Base-by-base conservation (phyloP, 2,113 vertebrate genomes). In the Arothron firmamentum region DNA sequence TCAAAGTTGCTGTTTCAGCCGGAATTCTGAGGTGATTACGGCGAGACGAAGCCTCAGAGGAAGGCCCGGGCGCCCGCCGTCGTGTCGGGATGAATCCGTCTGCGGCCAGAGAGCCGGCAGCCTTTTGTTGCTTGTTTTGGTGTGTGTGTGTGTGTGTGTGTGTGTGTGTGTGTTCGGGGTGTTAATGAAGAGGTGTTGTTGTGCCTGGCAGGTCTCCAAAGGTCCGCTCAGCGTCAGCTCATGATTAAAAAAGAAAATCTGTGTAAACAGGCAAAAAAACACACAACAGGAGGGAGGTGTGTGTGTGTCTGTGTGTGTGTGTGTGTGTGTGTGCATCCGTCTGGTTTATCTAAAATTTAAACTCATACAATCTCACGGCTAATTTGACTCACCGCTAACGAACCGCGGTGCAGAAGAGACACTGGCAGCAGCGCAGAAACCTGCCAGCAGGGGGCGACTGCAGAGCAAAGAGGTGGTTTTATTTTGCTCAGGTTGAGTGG, bases 1-100 rank as follows among this genome's bases (percentile, higher is more conserved):
- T 55, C 79, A 73, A 75, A 80, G 62, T 65, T 80, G 77, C 86
- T 58, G 75, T 48, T 82, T 85, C 80, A 85, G 76, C 82, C 62
- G 4, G 23, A 67, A 70, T 59, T 25, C 53, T 42, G 34, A 59
- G 59, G 57, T 0, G 18, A 61, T 64, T 34, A 18, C 1, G 70
- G 31, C 25, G 69, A 66, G 73, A 68, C 69, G 75, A 69, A 65
- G 74, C 82, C 82, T 77, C 59, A 21, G 85, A 82, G 81, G 74
- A 76, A 77, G 28, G 69, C 62, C 73, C 16, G 57, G 66, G 73
- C 71, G 47, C n/a, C n/a, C n/a, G 64, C 18, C 77, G 70, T 79
- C 80, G 73, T 71, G 60, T 53, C 8, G 3, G 53, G 65, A 69
- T 76, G 18, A 73, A 80, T 77, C 68, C n/a, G 66, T 75, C 54